Percentiles rank a stretch among this genome's conserved stretches.
phyloP scores from a whole-genome alignment of 2,113 vertebrate species.

The Cyprinodon brontotheroides region DNA sequence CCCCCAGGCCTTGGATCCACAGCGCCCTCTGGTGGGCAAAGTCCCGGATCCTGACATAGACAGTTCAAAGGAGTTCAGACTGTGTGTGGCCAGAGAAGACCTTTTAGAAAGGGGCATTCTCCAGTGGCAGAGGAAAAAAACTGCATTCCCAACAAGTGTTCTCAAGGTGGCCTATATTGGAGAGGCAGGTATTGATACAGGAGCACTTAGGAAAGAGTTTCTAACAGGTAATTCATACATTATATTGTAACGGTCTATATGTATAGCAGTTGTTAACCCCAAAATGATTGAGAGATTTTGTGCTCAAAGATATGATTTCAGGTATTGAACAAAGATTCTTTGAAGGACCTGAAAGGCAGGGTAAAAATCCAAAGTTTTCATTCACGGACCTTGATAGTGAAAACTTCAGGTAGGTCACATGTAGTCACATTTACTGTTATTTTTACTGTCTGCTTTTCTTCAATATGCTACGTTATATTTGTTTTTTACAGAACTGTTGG shows the following conservation, averaged over 20 bases:
- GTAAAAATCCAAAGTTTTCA: constrained; percentile 11
- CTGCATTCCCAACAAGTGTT: background rate
- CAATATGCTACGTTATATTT: background rate
- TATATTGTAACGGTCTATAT: background rate
- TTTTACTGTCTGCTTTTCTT: background rate
- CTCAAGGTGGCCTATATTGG: constrained; percentile 10
- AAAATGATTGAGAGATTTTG: background rate
- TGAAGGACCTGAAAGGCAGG: background rate
- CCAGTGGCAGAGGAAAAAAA: background rate
- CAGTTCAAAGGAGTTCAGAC: background rate
- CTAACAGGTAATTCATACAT: background rate
- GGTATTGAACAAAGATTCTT: constrained; percentile 7
- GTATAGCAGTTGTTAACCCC: background rate
- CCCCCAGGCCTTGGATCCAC: too few species aligned
- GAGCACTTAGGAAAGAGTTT: constrained; percentile 14
- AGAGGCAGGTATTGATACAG: constrained; percentile 18
- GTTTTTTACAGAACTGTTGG: too few species aligned
- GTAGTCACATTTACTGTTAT: background rate
- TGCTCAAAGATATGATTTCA: background rate
- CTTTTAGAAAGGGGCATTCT: constrained; percentile 15
- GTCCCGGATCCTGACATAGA: too few species aligned
- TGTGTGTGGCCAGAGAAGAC: constrained; percentile 5
- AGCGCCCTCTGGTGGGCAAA: too few species aligned
- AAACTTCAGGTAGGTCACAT: background rate
- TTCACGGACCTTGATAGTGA: constrained; percentile 2